Base-by-base conservation (phyloP, 2,113 vertebrate species). In the Eulemur macaco region DNA sequence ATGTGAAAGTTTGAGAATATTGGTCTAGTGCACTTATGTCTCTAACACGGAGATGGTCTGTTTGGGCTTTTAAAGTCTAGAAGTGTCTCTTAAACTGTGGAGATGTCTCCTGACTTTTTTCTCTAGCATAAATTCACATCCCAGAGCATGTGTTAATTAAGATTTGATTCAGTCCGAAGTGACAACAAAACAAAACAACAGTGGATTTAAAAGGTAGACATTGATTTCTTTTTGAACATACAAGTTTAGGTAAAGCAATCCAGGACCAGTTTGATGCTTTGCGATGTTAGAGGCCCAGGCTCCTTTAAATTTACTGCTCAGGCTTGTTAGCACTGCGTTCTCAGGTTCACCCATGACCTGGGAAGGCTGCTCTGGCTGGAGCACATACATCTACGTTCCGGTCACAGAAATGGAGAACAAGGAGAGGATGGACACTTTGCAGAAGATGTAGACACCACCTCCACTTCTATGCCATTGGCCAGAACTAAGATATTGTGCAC, bases 41-140 rank as follows among this genome's bases (percentile, higher is more conserved):
- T 94, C 39, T 77, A 84, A 84, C 39, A 37, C 9, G 52, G 27
- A 91, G n/a, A 90, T 18, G 25, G 1, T 63, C 18, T 58, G 2
- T 74, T 92, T 94, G 8, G 20, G 15, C 3, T 92, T 92, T 80
- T 77, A n/a, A 84, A 84, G 64, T 86, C 77, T 87, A 34, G 39
- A 64, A 29, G 25, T 71, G 5, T 60, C 37, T 42, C 60, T 90
- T 80, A 86, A 77, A 73, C 20, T 45, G 74, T 94, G 37, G 10
- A 76, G 42, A 64, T 86, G 9, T 64, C 52, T 12, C 39, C 8
- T 85, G 58, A n/a, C 21, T 93, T 93, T 31, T 56, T 90, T 92
- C 21, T 73, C 11, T 64, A 50, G 39, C 63, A 45, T 94, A 76
- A 52, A 92, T 85, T 74, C 52, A 96, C 69, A 63, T 74, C n/a